phyloP scores from a whole-genome alignment of 1,140 invertebrate species.

The Brachystomella parvula region DNA sequence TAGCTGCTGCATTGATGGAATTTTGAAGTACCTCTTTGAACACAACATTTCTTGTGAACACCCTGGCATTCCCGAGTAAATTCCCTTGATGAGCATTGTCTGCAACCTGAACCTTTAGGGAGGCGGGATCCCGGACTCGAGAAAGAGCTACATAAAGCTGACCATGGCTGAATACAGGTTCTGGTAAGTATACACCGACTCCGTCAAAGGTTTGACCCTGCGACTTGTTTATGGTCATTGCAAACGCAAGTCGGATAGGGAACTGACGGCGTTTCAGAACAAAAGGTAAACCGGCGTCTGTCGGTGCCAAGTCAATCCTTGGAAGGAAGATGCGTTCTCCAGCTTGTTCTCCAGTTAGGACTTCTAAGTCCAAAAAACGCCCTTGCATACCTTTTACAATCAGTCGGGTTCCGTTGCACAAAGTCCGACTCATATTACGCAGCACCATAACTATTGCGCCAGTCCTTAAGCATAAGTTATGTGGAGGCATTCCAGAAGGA shows the following conservation, averaged over 20 bases:
- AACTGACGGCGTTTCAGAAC: slow-evolving; percentile 46
- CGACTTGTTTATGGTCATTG: slow-evolving; percentile 50
- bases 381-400: slow-evolving; percentile 1
- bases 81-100: neutral
- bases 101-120: slow-evolving; percentile 2
- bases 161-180: slow-evolving; percentile 24
- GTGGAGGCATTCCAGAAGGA: slow-evolving; percentile 34
- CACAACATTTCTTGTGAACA: slow-evolving; percentile 12
- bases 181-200: slow-evolving; percentile 21
- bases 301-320: slow-evolving; percentile 43
- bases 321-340: slow-evolving; percentile 45
- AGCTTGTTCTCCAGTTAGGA: neutral
- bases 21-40: slow-evolving; percentile 6
- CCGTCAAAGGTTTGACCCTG: slow-evolving; percentile 43
- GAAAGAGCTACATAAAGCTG: slow-evolving; percentile 26
- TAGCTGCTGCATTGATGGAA: neutral
- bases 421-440: slow-evolving; percentile 23
- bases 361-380: neutral
- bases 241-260: slow-evolving; percentile 46
- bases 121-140: neutral
- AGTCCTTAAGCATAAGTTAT: slow-evolving; percentile 31
- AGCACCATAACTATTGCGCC: slow-evolving; percentile 37
- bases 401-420: slow-evolving; percentile 38
- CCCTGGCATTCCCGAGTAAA: neutral
- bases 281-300: slow-evolving; percentile 41